Base-by-base conservation (phyloP, 2,113 vertebrate genomes). In the Xyliphius kryptos region DNA sequence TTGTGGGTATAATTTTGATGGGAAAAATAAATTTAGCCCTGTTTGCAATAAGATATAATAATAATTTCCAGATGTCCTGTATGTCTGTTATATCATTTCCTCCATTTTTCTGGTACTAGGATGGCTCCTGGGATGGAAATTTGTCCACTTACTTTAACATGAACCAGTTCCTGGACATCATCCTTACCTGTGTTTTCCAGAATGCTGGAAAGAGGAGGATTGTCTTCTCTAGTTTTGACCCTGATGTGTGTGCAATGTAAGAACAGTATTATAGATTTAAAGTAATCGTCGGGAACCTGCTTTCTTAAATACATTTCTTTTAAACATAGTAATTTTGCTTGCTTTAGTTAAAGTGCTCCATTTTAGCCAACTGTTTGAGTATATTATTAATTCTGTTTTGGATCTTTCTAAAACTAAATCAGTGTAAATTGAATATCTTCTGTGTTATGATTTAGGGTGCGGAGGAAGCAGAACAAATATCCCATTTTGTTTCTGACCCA, bases 401-500 rank as follows among this genome's bases (percentile, higher is more conserved):
- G n/a, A n/a, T n/a, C n/a, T n/a, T n/a, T n/a, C n/a, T n/a, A n/a
- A 46, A 36, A 43, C 37, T 68, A 11, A 36, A 38, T 6, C 11
- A 12, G 40, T 12, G 3, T 43, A 13, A 43, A 17, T 41, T 55
- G 15, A 13, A 37, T 60, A 47, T 6, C n/a, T 50, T 14, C 20
- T 1, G 17, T 49, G 32, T 7, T 17, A 0, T 50, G 40, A 26
- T 64, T 14, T 71, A 98, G 94, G 96, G 89, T 99, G 72, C 85
- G 95, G 5, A 86, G 90, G 2, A 99, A 98, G 77, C 96, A 98
- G 59, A 99, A 99, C 82, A 97, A 92, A 78, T 99, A 95, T 58
- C 96, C 96, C 20, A 91, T 99, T 79, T 87, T 99, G 43, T 99
- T 98, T 77, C 84, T 98, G 68, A 98, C 92, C 61, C 95, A 98